Evolutionary conservation across 2,888 invertebrate genomes (phyloP), one percentile per base, ranked within the genome.

Genomic region (Scaptomyza flava): DNA sequence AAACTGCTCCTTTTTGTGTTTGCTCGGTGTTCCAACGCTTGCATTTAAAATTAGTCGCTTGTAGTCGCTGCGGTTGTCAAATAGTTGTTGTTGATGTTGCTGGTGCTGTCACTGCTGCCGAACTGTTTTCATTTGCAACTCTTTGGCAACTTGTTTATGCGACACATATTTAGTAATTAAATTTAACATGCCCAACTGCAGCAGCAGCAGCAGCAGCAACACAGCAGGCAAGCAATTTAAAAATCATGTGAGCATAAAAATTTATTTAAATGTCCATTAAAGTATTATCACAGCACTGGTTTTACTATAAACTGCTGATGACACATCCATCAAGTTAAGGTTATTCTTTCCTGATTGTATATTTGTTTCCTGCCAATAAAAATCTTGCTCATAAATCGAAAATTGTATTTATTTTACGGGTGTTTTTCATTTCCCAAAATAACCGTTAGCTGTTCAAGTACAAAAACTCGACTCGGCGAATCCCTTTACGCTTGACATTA

Each of bases 21-120:
- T 46, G 50, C 47, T 58, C 41, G 59, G 41, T 57, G 68, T 68
- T 53, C 38, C 71, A 64, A 71, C 50, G 70, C 66, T 72, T 84
- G 82, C 79, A 81, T 84, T 84, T 52, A 61, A 84, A 84, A 87
- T 83, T 84, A 79, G 82, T 83, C 83, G 81, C 83, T 83, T 82
- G 82, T 82, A 82, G 68, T 70, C 72, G 81, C 69, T 86, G 82
- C 64, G 87, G 86, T 77, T 86, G 77, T 71, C 70, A 74, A 58
- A 67, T 72, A 75, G 54, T 59, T 81, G 61, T 52, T 54, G 41
- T 42, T 64, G 57, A 23, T 62, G 62, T 14, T 68, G 66, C 8
- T 69, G 65, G 7, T 59, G 67, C 14, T 63, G 60, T 63, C 53
- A 46, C 56, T 61, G 33, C 38, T 62, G 57, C 58, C 68, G 60